Evolutionary conservation across 2,888 invertebrate genomes (phyloP), one percentile per base, ranked within the genome.

Genomic region (Caradrina clavipalpis): DNA sequence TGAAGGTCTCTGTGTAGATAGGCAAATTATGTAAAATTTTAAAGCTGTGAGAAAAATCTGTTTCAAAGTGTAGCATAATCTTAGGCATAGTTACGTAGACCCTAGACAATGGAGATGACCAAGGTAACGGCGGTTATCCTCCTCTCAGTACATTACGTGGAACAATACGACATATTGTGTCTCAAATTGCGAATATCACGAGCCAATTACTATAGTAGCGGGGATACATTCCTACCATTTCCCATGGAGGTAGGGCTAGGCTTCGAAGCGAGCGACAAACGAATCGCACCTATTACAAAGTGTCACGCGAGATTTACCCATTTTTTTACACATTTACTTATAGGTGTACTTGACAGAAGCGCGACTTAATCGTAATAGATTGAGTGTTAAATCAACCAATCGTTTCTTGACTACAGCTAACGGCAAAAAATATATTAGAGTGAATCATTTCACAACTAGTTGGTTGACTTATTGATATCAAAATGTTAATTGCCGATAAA

Each of bases 191-290:
- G 82, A 88, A 89, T 86, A 89, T 88, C 87, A 86, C 81, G 82
- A 84, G 88, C 87, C 90, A 91, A 92, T 91, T 91, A 90, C 86
- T 87, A 79, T 78, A 83, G 76, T 82, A 81, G 83, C 77, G 73
- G 81, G 86, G 85, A 81, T 88, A 87, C 87, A 89, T 88, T 89
- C 88, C 87, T 80, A 83, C 81, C 81, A 83, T 83, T 84, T 85
- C 86, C 87, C 86, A 86, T 87, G 82, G 85, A 88, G 86, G 84
- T 62, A 82, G 84, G 81, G 86, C 42, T 22, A 15, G 80, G 80
- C 73, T 45, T 58, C 54, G 22, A 62, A 69, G 61, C 51, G 13
- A 75, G 83, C 83, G 83, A 60, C 35, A 60, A n/a, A 47, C 26
- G 7, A 42, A 61, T 39, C 45, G 15, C 26, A 19, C 55, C 42